Conservation (phyloP, 2,113 vertebrate species). For the Platysternon megacephalum region DNA sequence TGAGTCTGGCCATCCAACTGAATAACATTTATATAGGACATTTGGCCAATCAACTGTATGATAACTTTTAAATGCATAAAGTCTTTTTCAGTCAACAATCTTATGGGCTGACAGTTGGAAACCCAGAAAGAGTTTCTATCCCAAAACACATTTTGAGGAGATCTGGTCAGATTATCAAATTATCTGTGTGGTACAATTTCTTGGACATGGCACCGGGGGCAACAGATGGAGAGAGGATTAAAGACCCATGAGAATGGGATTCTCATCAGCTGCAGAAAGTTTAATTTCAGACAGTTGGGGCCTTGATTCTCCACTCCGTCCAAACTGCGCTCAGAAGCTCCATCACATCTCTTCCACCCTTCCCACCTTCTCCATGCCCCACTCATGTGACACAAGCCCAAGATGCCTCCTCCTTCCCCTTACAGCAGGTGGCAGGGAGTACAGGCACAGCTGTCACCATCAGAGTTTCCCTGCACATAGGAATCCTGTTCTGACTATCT, state of each 20-base stretch:
- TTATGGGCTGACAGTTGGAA: neutral
- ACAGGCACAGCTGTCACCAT: neutral
- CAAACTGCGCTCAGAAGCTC: neutral
- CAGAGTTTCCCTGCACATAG: neutral
- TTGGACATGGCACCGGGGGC: neutral
- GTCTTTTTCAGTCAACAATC: too few relatives aligned
- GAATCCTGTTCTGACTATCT: neutral
- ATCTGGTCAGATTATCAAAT: neutral
- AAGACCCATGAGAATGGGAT: neutral
- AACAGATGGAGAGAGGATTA: accelerated
- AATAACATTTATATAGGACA: neutral
- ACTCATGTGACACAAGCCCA: neutral
- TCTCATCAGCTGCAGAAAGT: neutral
- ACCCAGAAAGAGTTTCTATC: neutral
- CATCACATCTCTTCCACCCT: neutral
- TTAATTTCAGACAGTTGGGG: neutral
- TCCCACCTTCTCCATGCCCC: neutral
- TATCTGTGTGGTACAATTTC: neutral
- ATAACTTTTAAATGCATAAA: too few relatives aligned
- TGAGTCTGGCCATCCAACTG: neutral
- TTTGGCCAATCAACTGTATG: neutral
- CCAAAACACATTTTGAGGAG: neutral
- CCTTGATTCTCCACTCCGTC: neutral
- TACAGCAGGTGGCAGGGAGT: neutral
- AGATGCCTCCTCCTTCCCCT: neutral